phyloP scores from a whole-genome alignment of 2,797 vertebrate genomes.

The Thalassophryne amazonica region DNA sequence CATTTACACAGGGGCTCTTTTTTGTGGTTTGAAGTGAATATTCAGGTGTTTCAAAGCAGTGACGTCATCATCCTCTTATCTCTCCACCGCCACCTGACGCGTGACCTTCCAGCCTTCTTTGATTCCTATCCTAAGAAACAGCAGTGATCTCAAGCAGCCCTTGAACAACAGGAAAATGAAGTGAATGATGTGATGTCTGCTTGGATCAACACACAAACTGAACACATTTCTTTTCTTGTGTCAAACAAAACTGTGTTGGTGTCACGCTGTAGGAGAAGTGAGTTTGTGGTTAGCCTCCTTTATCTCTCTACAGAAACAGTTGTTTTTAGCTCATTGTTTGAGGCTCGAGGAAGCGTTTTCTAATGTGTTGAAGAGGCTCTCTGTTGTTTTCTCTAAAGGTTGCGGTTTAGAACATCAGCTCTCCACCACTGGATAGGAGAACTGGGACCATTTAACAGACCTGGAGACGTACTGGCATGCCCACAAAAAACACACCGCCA shows the following conservation, averaged over 20 bases:
- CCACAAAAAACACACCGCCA: slow-evolving; percentile 10
- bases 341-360: slow-evolving; percentile 28
- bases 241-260: slow-evolving; percentile 33
- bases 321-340: slow-evolving; percentile 44
- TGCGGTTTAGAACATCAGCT: slow-evolving; percentile 52
- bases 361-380: slow-evolving; percentile 46
- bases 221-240: slow-evolving; percentile 54
- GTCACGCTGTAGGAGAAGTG: slow-evolving; percentile 31
- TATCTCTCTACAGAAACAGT: slow-evolving; percentile 19
- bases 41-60: slow-evolving; percentile 34
- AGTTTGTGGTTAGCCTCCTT: slow-evolving; percentile 31
- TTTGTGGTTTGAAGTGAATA: slow-evolving; percentile 45
- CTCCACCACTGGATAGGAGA: slow-evolving; percentile 32
- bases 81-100: slow-evolving; percentile 26
- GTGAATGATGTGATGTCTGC: slow-evolving; percentile 33
- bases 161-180: slow-evolving; percentile 34
- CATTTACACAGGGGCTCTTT: no score
- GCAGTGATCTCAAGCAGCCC: slow-evolving; percentile 31
- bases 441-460: slow-evolving; percentile 47
- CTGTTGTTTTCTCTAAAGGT: slow-evolving; percentile 38
- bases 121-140: slow-evolving; percentile 32
- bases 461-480: slow-evolving; percentile 6
- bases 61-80: slow-evolving; percentile 52
- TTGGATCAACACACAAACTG: slow-evolving; percentile 6
- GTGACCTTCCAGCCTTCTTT: slow-evolving; percentile 52